Evolutionary conservation across 2,888 invertebrate genomes (phyloP), one percentile per base, ranked within the genome.

Genomic region (Caradrina clavipalpis): DNA sequence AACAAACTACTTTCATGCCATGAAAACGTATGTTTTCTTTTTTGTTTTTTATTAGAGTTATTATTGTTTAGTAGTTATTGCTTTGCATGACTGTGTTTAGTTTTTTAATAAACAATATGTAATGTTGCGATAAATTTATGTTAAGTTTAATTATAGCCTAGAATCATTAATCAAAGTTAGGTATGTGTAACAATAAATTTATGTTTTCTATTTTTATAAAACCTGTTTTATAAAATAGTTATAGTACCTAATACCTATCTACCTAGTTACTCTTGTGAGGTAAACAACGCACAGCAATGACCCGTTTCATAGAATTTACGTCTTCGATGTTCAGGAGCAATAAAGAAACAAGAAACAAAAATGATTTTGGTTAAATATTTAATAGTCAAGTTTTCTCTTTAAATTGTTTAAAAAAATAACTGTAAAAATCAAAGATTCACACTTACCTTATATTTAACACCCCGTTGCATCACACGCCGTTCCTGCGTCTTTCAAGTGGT

Each of bases 391-490:
- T 51, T 17, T 1, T 21, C 13, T 11, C 22, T 53, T 0, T 3
- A 26, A 26, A 26, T 26, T 26, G 26, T 26, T 26, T n/a, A n/a
- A 26, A 26, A 26, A 26, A 26, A 4, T 26, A 26, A 26, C 2
- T 26, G 26, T 26, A 26, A 26, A 3, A 26, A 26, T 26, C 26
- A n/a, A n/a, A n/a, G n/a, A n/a, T 6, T 45, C 31, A 17, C 61
- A 17, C 53, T 39, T 65, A 56, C 60, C 80, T 50, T 73, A 26
- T 26, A 26, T 22, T 55, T 17, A 75, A 65, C 57, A 72, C 70
- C 65, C 63, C 22, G 69, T 74, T 56, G 66, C 62, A 58, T 57
- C 65, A 19, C 69, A 64, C 65, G 73, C 69, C 57, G 54, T 62
- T 45, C 61, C 58, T 31, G 57, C 51, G 31, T 51, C 53, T 17